Conservation (phyloP, 2,113 vertebrate species). For the Callipepla californica region DNA sequence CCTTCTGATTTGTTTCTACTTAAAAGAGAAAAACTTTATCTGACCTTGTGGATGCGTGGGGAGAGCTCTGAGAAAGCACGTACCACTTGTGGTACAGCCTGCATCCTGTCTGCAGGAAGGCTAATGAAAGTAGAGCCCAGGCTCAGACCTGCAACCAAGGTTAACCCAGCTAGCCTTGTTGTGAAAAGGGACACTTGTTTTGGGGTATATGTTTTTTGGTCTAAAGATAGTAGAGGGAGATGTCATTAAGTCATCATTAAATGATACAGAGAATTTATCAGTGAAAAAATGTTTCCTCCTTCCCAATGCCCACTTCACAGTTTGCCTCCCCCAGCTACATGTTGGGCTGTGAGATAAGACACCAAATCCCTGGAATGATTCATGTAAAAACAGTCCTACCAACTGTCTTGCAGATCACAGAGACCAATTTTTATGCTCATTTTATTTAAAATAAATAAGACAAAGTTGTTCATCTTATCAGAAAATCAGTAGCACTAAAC, state of each 20-base stretch:
- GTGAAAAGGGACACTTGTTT: not conserved
- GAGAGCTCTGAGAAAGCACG: not conserved
- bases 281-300: slow-evolving; percentile 37
- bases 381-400: slow-evolving; percentile 39
- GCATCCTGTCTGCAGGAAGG: not conserved
- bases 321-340: slow-evolving; percentile 42
- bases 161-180: not conserved
- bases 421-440: slow-evolving; percentile 8
- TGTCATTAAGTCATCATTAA: not conserved
- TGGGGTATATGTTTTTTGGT: not conserved
- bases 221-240: not conserved
- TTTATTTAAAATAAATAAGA: slow-evolving; percentile 49
- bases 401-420: not conserved
- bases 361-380: slow-evolving; percentile 5
- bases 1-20: not conserved
- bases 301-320: slow-evolving; percentile 43
- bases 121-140: not conserved
- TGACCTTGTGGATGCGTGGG: not conserved
- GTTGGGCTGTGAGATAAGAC: slow-evolving; percentile 43
- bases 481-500: not conserved
- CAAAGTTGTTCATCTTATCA: not conserved
- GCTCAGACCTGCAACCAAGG: not conserved
- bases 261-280: slow-evolving; percentile 19
- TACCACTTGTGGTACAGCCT: not conserved
- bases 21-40: slow-evolving; percentile 13